A percentile compares a stretch with the other conserved stretches of the same genome.
Conservation (phyloP, 2,888 invertebrate genomes). For the Xestia sexstrigata region DNA sequence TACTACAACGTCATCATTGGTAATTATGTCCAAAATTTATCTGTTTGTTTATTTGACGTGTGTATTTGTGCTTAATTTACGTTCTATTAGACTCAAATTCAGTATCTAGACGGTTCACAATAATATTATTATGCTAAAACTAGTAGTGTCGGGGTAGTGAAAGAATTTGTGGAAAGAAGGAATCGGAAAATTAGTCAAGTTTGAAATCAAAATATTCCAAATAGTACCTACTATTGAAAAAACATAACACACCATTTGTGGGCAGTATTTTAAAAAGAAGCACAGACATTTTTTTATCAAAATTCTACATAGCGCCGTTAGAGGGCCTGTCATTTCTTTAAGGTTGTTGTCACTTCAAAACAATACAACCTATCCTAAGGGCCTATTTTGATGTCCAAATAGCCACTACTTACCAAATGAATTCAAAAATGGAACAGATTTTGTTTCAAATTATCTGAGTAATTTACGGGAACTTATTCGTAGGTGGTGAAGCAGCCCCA, state of each 20-base stretch:
- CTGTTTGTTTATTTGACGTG: background rate
- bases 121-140: background rate
- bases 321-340: background rate
- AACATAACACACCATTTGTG: no score
- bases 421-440: no score
- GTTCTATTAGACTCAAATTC: background rate
- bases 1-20: slow-evolving; percentile 96
- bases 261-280: background rate
- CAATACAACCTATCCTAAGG: no score
- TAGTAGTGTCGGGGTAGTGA: background rate
- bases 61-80: background rate
- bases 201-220: background rate
- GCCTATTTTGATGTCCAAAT: no score
- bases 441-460: no score
- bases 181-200: background rate
- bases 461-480: no score
- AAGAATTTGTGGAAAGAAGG: background rate
- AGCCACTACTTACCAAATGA: no score
- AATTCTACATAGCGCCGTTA: background rate
- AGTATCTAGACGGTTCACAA: background rate
- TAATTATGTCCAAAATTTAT: slow-evolving; percentile 74
- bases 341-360: background rate
- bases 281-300: background rate
- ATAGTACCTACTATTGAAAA: background rate
- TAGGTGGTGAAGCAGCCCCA: no score